Conservation (phyloP, 2,797 vertebrate species). For the Phrynocephalus vlangalii region DNA sequence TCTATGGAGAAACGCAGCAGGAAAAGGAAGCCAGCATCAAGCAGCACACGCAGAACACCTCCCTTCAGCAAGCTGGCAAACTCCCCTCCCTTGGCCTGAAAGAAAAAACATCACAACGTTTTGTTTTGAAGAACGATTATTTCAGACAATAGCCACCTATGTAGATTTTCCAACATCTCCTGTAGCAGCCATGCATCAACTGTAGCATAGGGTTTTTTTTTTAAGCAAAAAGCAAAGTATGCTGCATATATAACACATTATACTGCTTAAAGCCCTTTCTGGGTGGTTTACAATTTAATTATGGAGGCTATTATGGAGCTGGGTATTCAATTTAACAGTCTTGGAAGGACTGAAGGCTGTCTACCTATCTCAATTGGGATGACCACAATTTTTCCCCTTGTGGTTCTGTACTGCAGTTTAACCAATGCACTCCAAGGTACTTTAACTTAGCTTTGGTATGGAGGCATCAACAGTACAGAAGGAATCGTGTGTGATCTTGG, state of each 20-base stretch:
- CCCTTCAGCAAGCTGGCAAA: slow-evolving; percentile 83
- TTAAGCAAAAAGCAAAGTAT: not conserved
- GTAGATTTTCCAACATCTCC: not conserved
- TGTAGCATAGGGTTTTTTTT: not conserved
- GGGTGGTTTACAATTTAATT: too few species aligned
- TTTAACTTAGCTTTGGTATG: not conserved
- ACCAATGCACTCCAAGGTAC: too few species aligned
- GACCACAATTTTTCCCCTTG: too few species aligned
- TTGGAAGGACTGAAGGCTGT: too few species aligned
- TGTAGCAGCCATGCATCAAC: not conserved
- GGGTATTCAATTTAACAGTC: too few species aligned
- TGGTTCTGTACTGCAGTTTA: too few species aligned
- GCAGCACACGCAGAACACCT: slow-evolving; percentile 84
- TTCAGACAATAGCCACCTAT: not conserved
- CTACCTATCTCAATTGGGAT: too few species aligned
- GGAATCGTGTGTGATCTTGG: not conserved
- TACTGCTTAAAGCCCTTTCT: too few species aligned
- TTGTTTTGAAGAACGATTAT: not conserved
- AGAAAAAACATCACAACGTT: slow-evolving; percentile 16
- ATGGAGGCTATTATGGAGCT: too few species aligned
- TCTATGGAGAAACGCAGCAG: slow-evolving; percentile 94
- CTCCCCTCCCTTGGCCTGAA: slow-evolving; percentile 86
- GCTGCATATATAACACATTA: too few species aligned
- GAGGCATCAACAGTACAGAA: not conserved
- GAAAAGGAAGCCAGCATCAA: slow-evolving; percentile 96